phyloP scores from a whole-genome alignment of 2,888 invertebrate species.

The Pinctada fucata region DNA sequence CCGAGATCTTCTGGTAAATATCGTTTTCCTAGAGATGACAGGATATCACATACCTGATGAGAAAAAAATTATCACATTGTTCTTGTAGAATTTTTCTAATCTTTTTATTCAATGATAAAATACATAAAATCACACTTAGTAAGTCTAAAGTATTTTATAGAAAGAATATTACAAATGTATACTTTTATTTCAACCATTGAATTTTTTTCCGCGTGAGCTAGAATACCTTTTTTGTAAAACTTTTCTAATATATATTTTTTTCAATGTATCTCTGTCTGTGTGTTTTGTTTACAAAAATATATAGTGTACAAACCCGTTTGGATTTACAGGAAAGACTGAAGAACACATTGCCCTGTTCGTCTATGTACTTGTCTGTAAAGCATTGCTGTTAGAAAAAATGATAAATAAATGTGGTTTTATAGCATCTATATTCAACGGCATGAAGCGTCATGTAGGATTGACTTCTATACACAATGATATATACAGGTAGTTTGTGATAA shows the following conservation, averaged over 20 bases:
- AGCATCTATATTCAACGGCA: background rate
- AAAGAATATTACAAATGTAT: background rate
- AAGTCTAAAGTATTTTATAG: background rate
- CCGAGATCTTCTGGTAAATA: conserved; percentile 8
- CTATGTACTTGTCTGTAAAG: conserved; percentile 35
- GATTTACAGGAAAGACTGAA: conserved; percentile 31
- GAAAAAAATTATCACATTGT: background rate
- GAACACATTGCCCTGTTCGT: conserved; percentile 20
- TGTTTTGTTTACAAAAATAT: background rate
- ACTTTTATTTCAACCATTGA: too few species aligned
- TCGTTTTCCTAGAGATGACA: conserved; percentile 26
- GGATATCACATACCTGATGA: conserved; percentile 29
- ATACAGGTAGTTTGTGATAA: too few species aligned
- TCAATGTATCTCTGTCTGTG: background rate
- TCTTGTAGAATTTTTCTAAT: too few species aligned
- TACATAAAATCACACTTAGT: too few species aligned
- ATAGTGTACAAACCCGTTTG: conserved; percentile 14
- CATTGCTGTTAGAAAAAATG: conserved; percentile 31
- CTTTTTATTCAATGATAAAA: too few species aligned
- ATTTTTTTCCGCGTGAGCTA: too few species aligned
- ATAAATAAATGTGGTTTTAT: background rate
- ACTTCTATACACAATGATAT: too few species aligned
- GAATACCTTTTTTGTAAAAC: background rate
- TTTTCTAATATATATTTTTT: background rate
- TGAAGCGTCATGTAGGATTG: too few species aligned